Conservation (phyloP, 2,797 vertebrate species). For the Stomatorhinus walkeri region DNA sequence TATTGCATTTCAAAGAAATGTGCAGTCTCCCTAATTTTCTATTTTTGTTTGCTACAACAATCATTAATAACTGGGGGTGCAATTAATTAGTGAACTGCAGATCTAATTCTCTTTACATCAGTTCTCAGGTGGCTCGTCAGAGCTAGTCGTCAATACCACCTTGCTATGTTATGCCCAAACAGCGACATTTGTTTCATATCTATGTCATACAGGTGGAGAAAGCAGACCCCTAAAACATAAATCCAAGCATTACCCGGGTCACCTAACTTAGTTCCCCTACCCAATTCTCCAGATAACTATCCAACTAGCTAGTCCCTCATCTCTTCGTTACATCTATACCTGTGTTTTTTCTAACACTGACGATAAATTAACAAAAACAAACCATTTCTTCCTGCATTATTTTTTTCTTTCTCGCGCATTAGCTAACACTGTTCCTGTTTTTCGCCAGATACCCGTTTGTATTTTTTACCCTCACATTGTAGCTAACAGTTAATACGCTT, state of each 20-base stretch:
- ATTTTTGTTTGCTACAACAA: not conserved
- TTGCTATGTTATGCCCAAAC: conserved; percentile 4
- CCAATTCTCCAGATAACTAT: not conserved
- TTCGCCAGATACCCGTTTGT: not conserved
- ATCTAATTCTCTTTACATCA: not conserved
- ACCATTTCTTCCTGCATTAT: conserved; percentile 54
- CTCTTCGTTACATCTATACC: not conserved
- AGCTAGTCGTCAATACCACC: not conserved
- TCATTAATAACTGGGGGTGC: not conserved
- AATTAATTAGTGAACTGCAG: not conserved
- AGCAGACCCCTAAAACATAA: not conserved
- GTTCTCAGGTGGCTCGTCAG: not conserved
- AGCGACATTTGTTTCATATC: not conserved
- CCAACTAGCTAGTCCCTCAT: not conserved
- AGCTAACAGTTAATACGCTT: conserved; percentile 56
- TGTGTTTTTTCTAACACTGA: not conserved
- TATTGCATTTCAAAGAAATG: not conserved
- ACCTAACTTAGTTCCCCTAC: not conserved
- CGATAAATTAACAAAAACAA: conserved; percentile 39
- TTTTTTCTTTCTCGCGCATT: conserved; percentile 37
- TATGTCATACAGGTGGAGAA: not conserved
- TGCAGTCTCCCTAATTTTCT: not conserved
- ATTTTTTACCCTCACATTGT: conserved; percentile 23
- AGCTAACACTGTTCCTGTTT: not conserved
- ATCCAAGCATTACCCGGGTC: not conserved